A percentile compares a stretch with the other conserved stretches of the same genome.
phyloP scores from a whole-genome alignment of 2,888 invertebrate genomes.

The Labia minor region DNA sequence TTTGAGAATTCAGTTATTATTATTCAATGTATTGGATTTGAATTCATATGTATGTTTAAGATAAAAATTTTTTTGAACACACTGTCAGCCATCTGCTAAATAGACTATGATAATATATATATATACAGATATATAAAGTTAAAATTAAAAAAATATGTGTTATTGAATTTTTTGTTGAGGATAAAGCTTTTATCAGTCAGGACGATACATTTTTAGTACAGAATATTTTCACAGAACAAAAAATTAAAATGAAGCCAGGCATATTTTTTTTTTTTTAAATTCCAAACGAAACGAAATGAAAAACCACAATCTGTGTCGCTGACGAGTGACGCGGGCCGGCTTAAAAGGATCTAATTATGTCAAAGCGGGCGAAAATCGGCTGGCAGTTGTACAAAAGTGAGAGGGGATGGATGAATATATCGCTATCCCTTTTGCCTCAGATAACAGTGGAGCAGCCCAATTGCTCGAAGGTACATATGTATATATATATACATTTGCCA shows the following conservation, averaged over 20 bases:
- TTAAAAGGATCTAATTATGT: constrained; percentile 7
- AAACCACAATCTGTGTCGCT: not conserved
- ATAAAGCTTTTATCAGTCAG: no score
- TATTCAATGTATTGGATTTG: no score
- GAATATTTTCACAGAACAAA: not conserved
- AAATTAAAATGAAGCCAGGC: not conserved
- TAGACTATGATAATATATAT: no score
- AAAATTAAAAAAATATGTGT: no score
- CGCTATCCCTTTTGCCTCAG: not conserved
- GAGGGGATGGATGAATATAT: not conserved
- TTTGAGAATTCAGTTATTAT: no score
- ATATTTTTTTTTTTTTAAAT: not conserved
- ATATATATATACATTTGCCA: not conserved
- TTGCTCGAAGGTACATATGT: not conserved
- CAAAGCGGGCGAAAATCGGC: constrained; percentile 1
- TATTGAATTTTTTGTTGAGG: no score
- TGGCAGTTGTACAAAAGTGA: not conserved
- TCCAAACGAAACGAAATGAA: not conserved
- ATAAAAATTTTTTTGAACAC: no score
- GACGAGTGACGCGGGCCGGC: constrained; percentile 13
- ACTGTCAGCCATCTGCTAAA: no score
- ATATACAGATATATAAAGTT: no score
- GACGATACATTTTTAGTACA: no score
- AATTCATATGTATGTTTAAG: no score
- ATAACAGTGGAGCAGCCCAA: not conserved